Evolutionary conservation across 1,140 invertebrate species (phyloP), one percentile per base, ranked within the genome.

Genomic region (Musca vetustissima): DNA sequence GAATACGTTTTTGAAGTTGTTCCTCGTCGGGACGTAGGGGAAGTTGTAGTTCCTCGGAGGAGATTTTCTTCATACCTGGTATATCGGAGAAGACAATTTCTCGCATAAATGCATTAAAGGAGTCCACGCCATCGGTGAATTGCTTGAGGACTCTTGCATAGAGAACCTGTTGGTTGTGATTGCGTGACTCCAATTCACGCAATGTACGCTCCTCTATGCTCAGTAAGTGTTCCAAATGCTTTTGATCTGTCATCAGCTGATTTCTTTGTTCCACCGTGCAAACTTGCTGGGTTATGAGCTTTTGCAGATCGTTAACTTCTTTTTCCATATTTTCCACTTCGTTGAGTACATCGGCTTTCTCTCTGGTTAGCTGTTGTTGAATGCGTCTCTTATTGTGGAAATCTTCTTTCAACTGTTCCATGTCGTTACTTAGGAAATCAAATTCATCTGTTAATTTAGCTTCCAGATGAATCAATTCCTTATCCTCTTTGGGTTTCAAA

Each of bases 111-210:
- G 36, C 32, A 65, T 80, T 80, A 50, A 74, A 77, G 17, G 66
- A 61, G n/a, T 74, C 73, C 3, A 78, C 66, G 13, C 68, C 49
- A 64, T 81, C 77, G 14, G 74, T 65, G 13, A 76, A 59, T 25
- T 79, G 72, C 15, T 79, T 74, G 48, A 79, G 76, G n/a, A 72
- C 70, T 9, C 75, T 72, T 1, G 79, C 57, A 13, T 76, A 49
- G 36, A 71, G 64, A 1, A 81, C 79, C 61, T 81, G 79, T 68
- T 81, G 77, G 21, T 75, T 70, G 6, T 73, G 67, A 19, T 73
- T 61, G 1, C 64, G 68, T 13, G 74, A 70, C 1, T 67, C 50
- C 0, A 78, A 19, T 13, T 74, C 73, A 7, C 69, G 48, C 17
- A 75, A 28, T 13, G 76, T 69, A 0, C 75, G 69, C 1, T 74